These are phyloP conservation scores for Emydura subglobosa DNA, from an alignment of 2,113 vertebrate genomes.

Conservation along the genomic window DNA sequence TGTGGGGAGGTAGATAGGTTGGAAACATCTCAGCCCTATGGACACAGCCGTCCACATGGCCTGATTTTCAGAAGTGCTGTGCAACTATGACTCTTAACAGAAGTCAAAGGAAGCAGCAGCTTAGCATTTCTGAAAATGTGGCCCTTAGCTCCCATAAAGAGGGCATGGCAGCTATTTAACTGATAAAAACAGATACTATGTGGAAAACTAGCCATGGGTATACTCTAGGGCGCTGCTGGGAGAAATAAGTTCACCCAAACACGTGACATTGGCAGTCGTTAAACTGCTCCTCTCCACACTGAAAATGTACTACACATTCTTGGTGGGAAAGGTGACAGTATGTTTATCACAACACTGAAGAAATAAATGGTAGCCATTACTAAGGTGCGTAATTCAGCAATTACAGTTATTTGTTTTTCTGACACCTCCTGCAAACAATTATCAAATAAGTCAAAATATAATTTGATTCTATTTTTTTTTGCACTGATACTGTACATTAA, in stretches of 20 bases:
- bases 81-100: neutral
- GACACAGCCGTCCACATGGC: neutral
- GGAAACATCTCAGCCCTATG: neutral
- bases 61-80: neutral
- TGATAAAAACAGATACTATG: rapidly evolving
- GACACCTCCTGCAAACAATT: constrained; percentile 66
- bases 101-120: neutral
- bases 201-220: rapidly evolving
- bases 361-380: constrained; percentile 69
- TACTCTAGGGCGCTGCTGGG: rapidly evolving
- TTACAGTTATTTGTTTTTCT: constrained; percentile 69
- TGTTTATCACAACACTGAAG: constrained; percentile 6
- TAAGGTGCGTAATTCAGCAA: constrained; percentile 68
- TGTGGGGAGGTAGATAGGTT: neutral
- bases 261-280: neutral
- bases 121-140: neutral
- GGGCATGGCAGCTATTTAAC: too few relatives aligned
- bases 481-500: constrained; percentile 45
- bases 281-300: rapidly evolving
- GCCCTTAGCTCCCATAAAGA: neutral
- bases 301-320: neutral
- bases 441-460: constrained; percentile 65
- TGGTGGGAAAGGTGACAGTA: constrained; percentile 45
- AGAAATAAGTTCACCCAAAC: neutral
- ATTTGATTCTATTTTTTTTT: constrained; percentile 58